Conservation (phyloP, 2,797 vertebrate genomes). For the Hapalemur alaotrensis region DNA sequence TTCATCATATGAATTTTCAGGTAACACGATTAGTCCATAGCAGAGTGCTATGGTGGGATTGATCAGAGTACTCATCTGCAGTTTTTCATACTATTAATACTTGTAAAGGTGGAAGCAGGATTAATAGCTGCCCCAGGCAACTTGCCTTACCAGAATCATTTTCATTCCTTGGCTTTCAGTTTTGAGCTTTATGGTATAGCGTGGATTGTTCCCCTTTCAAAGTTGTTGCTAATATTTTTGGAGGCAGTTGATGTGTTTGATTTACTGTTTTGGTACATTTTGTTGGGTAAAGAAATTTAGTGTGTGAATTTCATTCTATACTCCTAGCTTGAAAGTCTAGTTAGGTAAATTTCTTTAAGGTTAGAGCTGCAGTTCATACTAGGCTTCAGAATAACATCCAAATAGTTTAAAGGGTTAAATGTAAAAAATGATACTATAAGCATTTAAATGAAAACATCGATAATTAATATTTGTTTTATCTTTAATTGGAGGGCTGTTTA, state of each 20-base stretch:
- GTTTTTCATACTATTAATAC: background rate
- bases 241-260: background rate
- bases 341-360: background rate
- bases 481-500: background rate
- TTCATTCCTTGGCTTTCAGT: background rate
- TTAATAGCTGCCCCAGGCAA: background rate
- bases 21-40: background rate
- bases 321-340: background rate
- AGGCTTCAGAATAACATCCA: background rate
- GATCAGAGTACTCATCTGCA: background rate
- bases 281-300: background rate
- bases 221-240: background rate
- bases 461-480: background rate
- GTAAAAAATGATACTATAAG: background rate
- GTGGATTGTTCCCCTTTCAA: background rate
- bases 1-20: background rate
- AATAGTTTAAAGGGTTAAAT: background rate
- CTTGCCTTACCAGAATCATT: background rate
- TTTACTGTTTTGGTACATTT: conserved; percentile 24
- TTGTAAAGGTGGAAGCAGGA: background rate
- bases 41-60: background rate
- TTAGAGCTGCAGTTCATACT: background rate
- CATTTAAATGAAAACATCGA: background rate
- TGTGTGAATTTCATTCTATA: background rate
- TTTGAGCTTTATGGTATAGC: background rate